These are phyloP conservation scores for Lycaon pictus DNA, from an alignment of 2,113 vertebrate species.

Conservation along the genomic window DNA sequence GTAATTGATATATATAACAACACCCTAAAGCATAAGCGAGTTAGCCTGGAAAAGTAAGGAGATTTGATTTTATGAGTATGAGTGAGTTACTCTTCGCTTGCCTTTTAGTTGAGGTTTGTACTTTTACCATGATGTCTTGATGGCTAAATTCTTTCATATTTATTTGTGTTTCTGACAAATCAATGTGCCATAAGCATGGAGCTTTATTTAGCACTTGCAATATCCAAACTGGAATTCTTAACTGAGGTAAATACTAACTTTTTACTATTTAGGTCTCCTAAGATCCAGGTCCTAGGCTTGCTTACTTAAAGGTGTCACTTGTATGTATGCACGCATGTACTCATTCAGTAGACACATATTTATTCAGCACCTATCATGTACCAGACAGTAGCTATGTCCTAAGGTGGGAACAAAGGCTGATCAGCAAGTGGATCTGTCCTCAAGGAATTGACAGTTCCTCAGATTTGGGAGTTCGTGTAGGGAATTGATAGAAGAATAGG, in stretches of 20 bases:
- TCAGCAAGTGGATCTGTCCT: not conserved
- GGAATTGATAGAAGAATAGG: not conserved
- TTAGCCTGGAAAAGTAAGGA: not conserved
- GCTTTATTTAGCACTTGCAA: not conserved
- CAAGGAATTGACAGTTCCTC: not conserved
- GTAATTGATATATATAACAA: not conserved
- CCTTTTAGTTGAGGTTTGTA: not conserved
- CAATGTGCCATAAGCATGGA: not conserved
- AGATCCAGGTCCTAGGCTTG: not conserved
- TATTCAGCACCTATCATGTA: not conserved
- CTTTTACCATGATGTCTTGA: not conserved
- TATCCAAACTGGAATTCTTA: not conserved
- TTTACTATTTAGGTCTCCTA: not conserved
- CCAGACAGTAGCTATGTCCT: not conserved
- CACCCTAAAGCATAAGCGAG: not conserved
- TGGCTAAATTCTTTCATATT: not conserved
- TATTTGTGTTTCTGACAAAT: constrained; percentile 32
- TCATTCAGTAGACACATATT: not conserved
- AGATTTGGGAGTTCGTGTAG: not conserved
- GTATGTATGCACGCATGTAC: too few relatives aligned
- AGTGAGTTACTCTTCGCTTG: not conserved
- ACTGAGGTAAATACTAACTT: not conserved
- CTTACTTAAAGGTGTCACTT: not conserved
- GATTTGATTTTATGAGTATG: not conserved
- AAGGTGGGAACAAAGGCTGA: not conserved